phyloP scores from a whole-genome alignment of 1,140 invertebrate genomes.

The Araneus ventricosus region DNA sequence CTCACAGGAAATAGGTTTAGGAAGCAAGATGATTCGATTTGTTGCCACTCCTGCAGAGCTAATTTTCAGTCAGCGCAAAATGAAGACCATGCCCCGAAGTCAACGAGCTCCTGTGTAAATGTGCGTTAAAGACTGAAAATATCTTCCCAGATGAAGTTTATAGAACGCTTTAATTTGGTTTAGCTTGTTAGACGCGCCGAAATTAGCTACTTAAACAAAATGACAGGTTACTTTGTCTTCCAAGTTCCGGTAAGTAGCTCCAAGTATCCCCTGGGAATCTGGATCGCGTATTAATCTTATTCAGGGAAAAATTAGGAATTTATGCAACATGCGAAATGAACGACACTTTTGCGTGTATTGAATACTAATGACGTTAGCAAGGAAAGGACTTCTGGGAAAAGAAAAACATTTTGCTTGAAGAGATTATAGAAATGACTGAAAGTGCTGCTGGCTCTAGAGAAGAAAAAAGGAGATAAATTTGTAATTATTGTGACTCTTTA shows the following conservation, averaged over 20 bases:
- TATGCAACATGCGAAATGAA: background rate
- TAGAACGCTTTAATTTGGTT: background rate
- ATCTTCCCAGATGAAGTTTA: background rate
- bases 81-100: background rate
- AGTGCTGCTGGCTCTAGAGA: no score
- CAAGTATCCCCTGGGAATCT: background rate
- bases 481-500: no score
- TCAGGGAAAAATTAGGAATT: background rate
- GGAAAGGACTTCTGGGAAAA: background rate
- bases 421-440: background rate
- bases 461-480: no score
- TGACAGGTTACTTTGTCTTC: constrained; percentile 29
- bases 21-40: background rate
- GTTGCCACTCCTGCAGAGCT: background rate
- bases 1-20: background rate
- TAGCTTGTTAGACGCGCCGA: background rate
- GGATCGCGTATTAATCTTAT: background rate
- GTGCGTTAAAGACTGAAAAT: background rate
- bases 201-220: constrained; percentile 26
- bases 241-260: background rate
- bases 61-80: background rate
- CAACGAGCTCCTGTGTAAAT: background rate
- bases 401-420: background rate
- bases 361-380: background rate
- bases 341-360: constrained; percentile 8